Evolutionary conservation across 2,113 vertebrate genomes (phyloP), one percentile per base, ranked within the genome.

Genomic region (Leuciscus idus): DNA sequence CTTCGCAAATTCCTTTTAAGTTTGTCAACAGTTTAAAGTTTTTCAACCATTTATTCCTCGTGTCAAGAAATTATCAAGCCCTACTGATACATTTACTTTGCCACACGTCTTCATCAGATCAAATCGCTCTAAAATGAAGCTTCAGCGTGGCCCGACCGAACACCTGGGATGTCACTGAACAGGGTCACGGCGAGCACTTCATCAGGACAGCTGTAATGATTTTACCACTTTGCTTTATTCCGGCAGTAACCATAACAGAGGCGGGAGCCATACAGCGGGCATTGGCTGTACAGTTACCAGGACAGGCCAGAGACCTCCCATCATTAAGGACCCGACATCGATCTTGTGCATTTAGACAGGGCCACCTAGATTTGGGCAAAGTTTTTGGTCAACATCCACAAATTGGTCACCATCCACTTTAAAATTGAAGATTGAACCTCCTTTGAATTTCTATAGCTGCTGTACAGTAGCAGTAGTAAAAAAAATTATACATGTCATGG

Each of bases 211-310:
- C 89, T 88, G 84, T 94, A 95, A 94, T 94, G 91, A 92, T 93
- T 94, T 93, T 94, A 94, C 92, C 93, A 93, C 88, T 64, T 82
- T 85, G 79, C 88, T 94, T 94, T 94, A 92, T 92, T 91, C 89
- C 88, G 83, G 84, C 91, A 92, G 94, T 95, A 94, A 91, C 94
- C 93, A 94, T 93, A 92, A 89, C 93, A 94, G 90, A 92, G 92
- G 90, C 92, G 92, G 88, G 79, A 91, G 91, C 86, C 85, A 88
- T 91, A 88, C 85, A 91, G 91, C 87, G 88, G 90, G 90, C 88
- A 91, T 90, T 93, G 89, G 92, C 90, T 92, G 91, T 90, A 91
- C 83, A 90, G 85, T 85, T 66, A 85, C 84, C 83, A 76, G 75
- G 83, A 59, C 26, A 77, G 86, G 90, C 75, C 62, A 39, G 48